phyloP scores from a whole-genome alignment of 2,797 vertebrate genomes.

The Acanthiza pusilla region DNA sequence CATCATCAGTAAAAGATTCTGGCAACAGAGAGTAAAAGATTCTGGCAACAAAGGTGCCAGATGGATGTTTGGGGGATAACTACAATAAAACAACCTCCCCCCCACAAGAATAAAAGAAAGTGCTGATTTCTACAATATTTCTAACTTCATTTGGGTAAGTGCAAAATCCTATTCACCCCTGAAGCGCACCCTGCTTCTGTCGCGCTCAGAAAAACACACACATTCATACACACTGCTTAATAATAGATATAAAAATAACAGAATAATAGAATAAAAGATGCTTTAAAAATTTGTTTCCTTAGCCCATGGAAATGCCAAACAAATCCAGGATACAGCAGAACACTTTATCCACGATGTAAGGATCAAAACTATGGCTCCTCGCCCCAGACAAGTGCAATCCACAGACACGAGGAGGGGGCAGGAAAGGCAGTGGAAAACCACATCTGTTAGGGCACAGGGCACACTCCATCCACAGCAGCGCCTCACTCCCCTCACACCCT shows the following conservation, averaged over 20 bases:
- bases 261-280: rapidly evolving
- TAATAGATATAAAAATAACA: no score
- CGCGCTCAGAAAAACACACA: not conserved
- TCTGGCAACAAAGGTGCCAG: not conserved
- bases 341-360: rapidly evolving
- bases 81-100: not conserved
- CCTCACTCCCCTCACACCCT: not conserved
- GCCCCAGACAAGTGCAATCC: not conserved
- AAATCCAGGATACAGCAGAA: not conserved
- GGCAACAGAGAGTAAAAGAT: not conserved
- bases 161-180: not conserved
- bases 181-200: not conserved
- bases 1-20: not conserved
- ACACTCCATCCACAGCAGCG: rapidly evolving
- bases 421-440: not conserved
- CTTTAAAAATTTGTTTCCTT: not conserved
- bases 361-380: not conserved
- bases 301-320: not conserved
- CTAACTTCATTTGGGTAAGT: not conserved
- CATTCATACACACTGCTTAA: rapidly evolving
- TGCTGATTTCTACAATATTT: not conserved
- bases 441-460: not conserved
- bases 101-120: no score
- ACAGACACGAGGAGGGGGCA: rapidly evolving
- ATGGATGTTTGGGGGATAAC: not conserved